Evolutionary conservation across 2,888 invertebrate species (phyloP).

Genomic region (Napeogenes inachia): DNA sequence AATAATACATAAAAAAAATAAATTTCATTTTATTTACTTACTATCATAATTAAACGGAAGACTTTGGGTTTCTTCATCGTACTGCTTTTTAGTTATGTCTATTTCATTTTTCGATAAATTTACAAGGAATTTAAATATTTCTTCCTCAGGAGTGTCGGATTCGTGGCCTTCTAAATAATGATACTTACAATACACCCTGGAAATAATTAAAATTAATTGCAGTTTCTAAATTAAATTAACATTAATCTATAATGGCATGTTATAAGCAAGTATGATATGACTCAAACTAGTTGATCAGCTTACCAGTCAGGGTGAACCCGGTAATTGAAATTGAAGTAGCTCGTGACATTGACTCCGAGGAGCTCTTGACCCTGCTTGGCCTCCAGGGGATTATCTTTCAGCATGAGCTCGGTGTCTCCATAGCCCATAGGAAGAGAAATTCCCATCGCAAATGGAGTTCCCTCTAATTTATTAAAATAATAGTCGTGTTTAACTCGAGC

Average conservation of each 20-base stretch:
- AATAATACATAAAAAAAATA: conserved; percentile 3
- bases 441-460: conserved; percentile 92
- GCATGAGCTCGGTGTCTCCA: conserved; percentile 85
- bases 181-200: conserved; percentile 91
- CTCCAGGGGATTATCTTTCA: conserved; percentile 86
- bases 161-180: conserved; percentile 88
- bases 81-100: conserved; percentile 64
- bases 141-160: conserved; percentile 84
- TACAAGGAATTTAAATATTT: conserved; percentile 85
- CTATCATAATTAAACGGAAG: conserved; percentile 48
- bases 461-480: conserved; percentile 87
- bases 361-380: conserved; percentile 81
- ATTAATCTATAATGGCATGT: neutral
- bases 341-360: conserved; percentile 82
- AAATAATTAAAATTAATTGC: conserved; percentile 20
- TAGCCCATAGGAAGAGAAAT: conserved; percentile 89
- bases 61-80: conserved; percentile 46
- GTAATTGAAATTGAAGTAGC: conserved; percentile 86
- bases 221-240: neutral
- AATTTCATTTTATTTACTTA: conserved; percentile 37
- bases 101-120: conserved; percentile 76
- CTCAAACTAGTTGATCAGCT: conserved; percentile 25
- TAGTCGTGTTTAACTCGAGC: conserved; percentile 88
- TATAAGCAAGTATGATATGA: neutral
- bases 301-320: conserved; percentile 92